A percentile compares a stretch with the other conserved stretches of the same genome.
Evolutionary conservation across 2,888 invertebrate genomes (phyloP).

Genomic region (Macrophya annulata): DNA sequence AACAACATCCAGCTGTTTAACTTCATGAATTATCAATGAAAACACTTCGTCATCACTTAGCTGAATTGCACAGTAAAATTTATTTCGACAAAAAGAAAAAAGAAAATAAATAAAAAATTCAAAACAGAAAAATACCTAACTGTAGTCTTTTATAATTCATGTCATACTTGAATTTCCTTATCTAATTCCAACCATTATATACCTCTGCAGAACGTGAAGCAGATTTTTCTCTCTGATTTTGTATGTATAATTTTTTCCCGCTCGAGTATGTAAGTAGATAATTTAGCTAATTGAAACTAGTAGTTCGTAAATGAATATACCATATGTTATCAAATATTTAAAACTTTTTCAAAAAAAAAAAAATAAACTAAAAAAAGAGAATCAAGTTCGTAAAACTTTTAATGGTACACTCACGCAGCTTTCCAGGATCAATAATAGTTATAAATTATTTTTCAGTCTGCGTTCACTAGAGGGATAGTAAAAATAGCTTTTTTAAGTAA

Average conservation of each 20-base stretch:
- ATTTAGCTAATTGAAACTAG: constrained; percentile 16
- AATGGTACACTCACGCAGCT: not conserved
- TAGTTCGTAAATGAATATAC: not conserved
- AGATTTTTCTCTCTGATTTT: not conserved
- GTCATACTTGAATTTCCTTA: not conserved
- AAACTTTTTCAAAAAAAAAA: not conserved
- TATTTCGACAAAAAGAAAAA: not conserved
- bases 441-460: not conserved
- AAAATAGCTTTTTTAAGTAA: not conserved
- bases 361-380: too few relatives aligned
- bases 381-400: not conserved
- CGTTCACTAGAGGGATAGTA: not conserved
- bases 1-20: constrained; percentile 46
- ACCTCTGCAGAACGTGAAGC: not conserved
- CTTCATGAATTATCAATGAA: constrained; percentile 39
- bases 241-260: not conserved
- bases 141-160: not conserved
- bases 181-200: not conserved
- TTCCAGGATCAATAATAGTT: not conserved
- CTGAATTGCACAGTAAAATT: constrained; percentile 4
- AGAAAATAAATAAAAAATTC: not conserved
- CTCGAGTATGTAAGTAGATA: not conserved
- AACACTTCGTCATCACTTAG: constrained; percentile 43
- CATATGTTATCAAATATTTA: not conserved
- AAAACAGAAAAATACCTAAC: not conserved